Evolutionary conservation across 2,888 invertebrate genomes (phyloP), one percentile per base, ranked within the genome.

Genomic region (Drosophila neotestacea): DNA sequence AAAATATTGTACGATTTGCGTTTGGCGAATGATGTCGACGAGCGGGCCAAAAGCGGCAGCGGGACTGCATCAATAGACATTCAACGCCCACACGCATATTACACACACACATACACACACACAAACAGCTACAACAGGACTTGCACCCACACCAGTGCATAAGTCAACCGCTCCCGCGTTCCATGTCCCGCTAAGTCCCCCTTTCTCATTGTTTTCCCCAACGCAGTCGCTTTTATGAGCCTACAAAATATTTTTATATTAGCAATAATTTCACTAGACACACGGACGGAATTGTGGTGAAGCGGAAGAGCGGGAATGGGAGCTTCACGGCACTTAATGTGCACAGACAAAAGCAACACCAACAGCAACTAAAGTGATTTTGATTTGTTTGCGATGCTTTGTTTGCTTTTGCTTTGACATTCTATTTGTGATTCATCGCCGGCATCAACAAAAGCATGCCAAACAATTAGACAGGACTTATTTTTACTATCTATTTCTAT

Each of bases 171-270:
- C 52, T 36, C 46, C 11, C 58, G 4, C 54, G 6, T 36, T n/a
- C 10, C 58, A 4, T 46, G 4, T 36, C n/a, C 10, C 22, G 34
- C 42, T 5, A 4, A 22, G 22, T 10, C 42, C 28, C 16, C 39
- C 30, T 41, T 6, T 41, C 11, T 13, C 36, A 42, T 67, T 73
- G 66, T 70, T 56, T 66, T 32, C 69, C 63, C 46, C 63, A 65
- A 44, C 65, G 73, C 69, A 63, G 68, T 81, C 81, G 77, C 80
- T 89, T 90, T 90, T 90, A 91, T 74, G 91, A 84, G 84, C 85
- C 85, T 77, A 89, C 84, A 90, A 87, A 88, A 86, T 80, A 81
- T 87, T 90, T 83, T 90, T 89, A 90, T 90, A 85, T 85, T 89
- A 85, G 90, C 90, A 85, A 90, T 90, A 86, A 88, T 89, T 89